Evolutionary conservation across 2,113 vertebrate species (phyloP).

Genomic region (Syrrhaptes paradoxus): DNA sequence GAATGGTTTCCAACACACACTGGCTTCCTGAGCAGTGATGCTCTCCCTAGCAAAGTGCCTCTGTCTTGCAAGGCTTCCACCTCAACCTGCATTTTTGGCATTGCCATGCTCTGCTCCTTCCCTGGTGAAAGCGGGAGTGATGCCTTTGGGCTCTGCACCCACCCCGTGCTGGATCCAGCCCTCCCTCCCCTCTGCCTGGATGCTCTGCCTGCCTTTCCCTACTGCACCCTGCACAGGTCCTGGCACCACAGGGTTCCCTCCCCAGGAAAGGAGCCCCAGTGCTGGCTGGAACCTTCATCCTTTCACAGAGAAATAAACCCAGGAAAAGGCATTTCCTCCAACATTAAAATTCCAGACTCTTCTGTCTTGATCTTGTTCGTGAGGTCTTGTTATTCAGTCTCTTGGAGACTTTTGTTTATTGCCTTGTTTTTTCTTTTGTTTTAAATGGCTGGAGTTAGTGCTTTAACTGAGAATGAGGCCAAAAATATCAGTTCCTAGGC

Average conservation of each 20-base stretch:
- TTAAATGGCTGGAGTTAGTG: background rate
- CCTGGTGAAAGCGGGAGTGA: fast-evolving
- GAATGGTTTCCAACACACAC: background rate
- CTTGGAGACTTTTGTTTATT: background rate
- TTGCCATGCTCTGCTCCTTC: fast-evolving
- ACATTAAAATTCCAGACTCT: background rate
- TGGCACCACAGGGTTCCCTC: background rate
- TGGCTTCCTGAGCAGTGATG: fast-evolving
- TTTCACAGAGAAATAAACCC: background rate
- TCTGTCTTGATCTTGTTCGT: background rate
- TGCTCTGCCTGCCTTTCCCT: background rate
- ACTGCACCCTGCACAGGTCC: background rate
- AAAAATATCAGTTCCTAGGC: background rate
- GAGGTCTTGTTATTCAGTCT: background rate
- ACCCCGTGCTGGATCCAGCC: background rate
- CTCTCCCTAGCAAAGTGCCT: background rate
- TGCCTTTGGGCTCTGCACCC: background rate
- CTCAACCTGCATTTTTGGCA: background rate
- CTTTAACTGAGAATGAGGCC: background rate
- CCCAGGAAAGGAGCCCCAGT: background rate
- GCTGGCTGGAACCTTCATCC: background rate
- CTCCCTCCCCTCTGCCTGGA: background rate
- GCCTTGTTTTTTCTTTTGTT: background rate
- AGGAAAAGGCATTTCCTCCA: background rate
- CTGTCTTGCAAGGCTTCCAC: background rate